Conservation (phyloP, 1,140 invertebrate species). For the Wiebesia pumilae region DNA sequence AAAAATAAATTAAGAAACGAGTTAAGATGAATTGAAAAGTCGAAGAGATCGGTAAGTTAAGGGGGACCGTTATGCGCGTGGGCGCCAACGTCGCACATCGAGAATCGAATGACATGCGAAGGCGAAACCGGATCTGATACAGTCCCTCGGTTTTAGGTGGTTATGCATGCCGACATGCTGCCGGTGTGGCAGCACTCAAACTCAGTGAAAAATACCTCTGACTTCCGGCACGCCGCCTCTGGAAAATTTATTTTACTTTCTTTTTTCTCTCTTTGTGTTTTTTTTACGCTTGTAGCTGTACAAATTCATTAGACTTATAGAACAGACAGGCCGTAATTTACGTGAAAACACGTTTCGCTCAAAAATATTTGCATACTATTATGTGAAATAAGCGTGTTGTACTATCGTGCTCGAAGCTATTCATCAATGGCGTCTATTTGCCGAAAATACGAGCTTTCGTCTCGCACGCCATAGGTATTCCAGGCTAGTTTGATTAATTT, state of each 20-base stretch:
- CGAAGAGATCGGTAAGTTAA: not conserved
- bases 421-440: not conserved
- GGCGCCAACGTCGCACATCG: conserved; percentile 27
- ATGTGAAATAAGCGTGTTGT: not conserved
- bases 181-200: not conserved
- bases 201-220: not conserved
- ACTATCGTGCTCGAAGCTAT: not conserved
- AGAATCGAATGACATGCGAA: conserved; percentile 26
- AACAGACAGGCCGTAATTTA: conserved; percentile 12
- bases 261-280: not conserved
- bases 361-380: conserved; percentile 35
- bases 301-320: conserved; percentile 12
- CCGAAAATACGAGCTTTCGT: not conserved
- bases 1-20: conserved; percentile 51
- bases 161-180: not conserved
- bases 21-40: conserved; percentile 3
- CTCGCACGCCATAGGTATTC: not conserved
- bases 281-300: not conserved
- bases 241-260: conserved; percentile 16
- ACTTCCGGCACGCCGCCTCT: not conserved
- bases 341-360: conserved; percentile 13
- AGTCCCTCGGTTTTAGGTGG: not conserved
- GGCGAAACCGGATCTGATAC: conserved; percentile 46
- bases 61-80: conserved; percentile 54
- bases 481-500: not conserved